Evolutionary conservation across 2,797 vertebrate species (phyloP).

Genomic region (Tolypeutes matacus): DNA sequence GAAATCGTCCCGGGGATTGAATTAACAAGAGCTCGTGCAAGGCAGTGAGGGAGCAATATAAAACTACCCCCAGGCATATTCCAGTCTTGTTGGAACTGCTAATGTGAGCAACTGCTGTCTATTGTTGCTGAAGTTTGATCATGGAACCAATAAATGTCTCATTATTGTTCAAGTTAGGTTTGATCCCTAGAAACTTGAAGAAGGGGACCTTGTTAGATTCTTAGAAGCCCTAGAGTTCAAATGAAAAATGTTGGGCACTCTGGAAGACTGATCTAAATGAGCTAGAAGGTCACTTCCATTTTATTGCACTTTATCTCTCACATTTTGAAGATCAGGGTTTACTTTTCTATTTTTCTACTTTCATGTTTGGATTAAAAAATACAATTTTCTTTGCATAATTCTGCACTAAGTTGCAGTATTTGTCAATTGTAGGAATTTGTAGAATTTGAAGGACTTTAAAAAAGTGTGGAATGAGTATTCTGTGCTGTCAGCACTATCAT

Average conservation of each 20-base stretch:
- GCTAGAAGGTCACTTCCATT: background rate
- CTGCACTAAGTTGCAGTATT: background rate
- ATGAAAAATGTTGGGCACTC: background rate
- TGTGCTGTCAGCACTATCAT: background rate
- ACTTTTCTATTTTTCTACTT: conserved; percentile 18
- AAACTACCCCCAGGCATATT: background rate
- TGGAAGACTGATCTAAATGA: background rate
- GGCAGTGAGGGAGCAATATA: fast-evolving
- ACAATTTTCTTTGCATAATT: conserved; percentile 17
- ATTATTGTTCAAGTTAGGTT: background rate
- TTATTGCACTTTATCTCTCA: background rate
- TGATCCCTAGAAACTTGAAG: background rate
- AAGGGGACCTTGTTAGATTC: background rate
- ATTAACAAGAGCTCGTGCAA: no score
- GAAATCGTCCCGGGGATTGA: background rate
- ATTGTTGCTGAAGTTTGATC: background rate
- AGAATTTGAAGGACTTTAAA: background rate
- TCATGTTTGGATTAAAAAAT: background rate
- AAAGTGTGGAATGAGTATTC: background rate
- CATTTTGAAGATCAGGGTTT: background rate
- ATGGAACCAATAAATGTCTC: background rate
- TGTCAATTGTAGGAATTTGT: background rate
- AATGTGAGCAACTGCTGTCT: background rate
- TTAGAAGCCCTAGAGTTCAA: background rate
- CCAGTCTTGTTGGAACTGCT: background rate